phyloP scores from a whole-genome alignment of 1,140 invertebrate genomes.

The Eriosoma lanigerum region DNA sequence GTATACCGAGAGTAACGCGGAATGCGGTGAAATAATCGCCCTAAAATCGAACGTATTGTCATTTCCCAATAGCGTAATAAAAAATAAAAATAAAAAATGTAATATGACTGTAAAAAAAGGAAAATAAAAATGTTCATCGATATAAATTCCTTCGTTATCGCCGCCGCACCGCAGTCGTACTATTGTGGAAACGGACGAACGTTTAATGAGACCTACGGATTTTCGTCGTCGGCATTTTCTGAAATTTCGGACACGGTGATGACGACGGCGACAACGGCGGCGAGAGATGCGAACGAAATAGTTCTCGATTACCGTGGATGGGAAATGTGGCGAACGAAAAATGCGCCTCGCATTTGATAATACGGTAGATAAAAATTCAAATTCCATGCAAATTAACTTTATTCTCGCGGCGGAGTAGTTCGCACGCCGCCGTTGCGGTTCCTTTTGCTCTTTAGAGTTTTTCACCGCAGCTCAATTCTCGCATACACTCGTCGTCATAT shows the following conservation, averaged over 20 bases:
- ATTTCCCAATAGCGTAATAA: conserved; percentile 7
- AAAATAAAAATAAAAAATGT: conserved; percentile 25
- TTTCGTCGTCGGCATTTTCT: conserved; percentile 5
- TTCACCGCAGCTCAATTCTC: no score
- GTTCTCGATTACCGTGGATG: conserved; percentile 25
- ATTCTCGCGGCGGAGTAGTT: not conserved
- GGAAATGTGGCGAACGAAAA: conserved; percentile 19
- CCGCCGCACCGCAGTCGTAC: not conserved
- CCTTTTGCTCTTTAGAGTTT: not conserved
- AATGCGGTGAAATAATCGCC: conserved; percentile 39
- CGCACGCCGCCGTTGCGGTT: conserved; percentile 8
- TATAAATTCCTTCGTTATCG: conserved; percentile 41
- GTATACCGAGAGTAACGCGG: not conserved
- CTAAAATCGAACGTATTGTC: conserved; percentile 47
- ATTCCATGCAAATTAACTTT: conserved; percentile 46
- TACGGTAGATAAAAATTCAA: conserved; percentile 38
- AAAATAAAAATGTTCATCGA: conserved; percentile 21
- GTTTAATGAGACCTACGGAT: conserved; percentile 18
- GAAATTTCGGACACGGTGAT: conserved; percentile 28
- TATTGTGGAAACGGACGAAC: conserved; percentile 5
- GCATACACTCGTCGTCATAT: conserved; percentile 1
- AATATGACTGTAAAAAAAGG: not conserved
- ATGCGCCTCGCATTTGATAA: conserved; percentile 22
- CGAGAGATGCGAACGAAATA: not conserved
- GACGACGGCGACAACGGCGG: not conserved